Evolutionary conservation across 1,140 invertebrate genomes (phyloP), one percentile per base, ranked within the genome.

Genomic region (Forficula auricularia): DNA sequence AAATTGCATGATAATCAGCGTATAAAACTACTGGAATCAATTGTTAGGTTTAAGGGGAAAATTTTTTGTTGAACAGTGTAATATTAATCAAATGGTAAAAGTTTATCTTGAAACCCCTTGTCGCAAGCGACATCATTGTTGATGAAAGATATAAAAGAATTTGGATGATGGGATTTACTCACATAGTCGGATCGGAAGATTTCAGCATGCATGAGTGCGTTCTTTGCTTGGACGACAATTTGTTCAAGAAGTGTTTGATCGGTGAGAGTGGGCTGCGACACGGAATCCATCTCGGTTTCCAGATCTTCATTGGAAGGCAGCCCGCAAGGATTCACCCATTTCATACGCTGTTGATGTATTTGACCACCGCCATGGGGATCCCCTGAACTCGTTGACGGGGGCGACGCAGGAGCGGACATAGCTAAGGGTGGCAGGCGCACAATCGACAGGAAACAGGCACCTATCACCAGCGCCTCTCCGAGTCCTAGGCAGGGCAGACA

Each of bases 301-400:
- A 43, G 20, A 38, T 59, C 53, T 16, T 61, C 58, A 14, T 57
- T 58, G 14, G 53, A 47, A 1, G 56, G 53, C 4, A 63, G 51
- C 3, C 66, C 66, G 43, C 68, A 71, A 1, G 68, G 68, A 46
- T 70, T 68, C 22, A 63, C 52, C 70, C 70, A 72, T 27, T 63
- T 65, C 34, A 59, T 59, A 7, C 42, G 33, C 16, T 42, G 27
- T 1, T 38, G n/a, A 39, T 13, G 18, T 33, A 6, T n/a, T 4
- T 27, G 4, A 4, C 4, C 4, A 10, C 4, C 4, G 22, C 7
- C 27, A 7, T 4, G 7, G 14, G 19, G 6, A 7, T 30, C 7
- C 27, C 31, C 18, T 14, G 40, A 27, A 6, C 4, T n/a, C 33
- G 22, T 44, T 12, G 18, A 19, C 14, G 14, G 31, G 34, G 38